phyloP scores from a whole-genome alignment of 1,140 invertebrate species.

The Scylla paramamosain region DNA sequence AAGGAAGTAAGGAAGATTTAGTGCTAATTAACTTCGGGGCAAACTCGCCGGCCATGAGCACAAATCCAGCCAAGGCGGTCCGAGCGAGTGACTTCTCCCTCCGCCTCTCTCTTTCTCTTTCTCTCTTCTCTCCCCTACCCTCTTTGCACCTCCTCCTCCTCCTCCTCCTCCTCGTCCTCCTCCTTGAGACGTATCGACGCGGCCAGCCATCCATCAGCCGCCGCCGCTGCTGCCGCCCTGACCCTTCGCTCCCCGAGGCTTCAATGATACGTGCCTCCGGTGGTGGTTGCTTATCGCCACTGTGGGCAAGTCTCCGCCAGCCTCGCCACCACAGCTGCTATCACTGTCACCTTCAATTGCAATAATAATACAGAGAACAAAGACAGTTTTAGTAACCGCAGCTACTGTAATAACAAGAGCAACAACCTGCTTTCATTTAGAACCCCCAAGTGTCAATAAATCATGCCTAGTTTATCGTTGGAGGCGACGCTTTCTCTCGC shows the following conservation, averaged over 20 bases:
- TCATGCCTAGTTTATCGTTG: background rate
- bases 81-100: background rate
- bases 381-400: background rate
- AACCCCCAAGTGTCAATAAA: conserved; percentile 31
- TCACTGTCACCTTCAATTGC: background rate
- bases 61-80: conserved; percentile 30
- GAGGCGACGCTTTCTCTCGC: conserved; percentile 45
- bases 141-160: background rate
- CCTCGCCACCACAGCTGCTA: background rate
- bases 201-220: conserved; percentile 29
- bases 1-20: conserved; percentile 61
- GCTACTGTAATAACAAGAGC: background rate
- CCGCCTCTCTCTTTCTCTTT: background rate
- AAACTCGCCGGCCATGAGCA: conserved; percentile 56
- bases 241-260: conserved; percentile 7
- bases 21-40: conserved; percentile 65
- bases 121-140: background rate
- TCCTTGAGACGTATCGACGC: conserved; percentile 38
- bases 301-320: background rate
- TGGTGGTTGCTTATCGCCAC: background rate
- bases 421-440: background rate
- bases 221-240: background rate
- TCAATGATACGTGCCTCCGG: conserved; percentile 1
- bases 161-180: background rate
- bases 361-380: background rate